Evolutionary conservation across 2,113 vertebrate genomes (phyloP).

Genomic region (Seriola quinqueradiata): DNA sequence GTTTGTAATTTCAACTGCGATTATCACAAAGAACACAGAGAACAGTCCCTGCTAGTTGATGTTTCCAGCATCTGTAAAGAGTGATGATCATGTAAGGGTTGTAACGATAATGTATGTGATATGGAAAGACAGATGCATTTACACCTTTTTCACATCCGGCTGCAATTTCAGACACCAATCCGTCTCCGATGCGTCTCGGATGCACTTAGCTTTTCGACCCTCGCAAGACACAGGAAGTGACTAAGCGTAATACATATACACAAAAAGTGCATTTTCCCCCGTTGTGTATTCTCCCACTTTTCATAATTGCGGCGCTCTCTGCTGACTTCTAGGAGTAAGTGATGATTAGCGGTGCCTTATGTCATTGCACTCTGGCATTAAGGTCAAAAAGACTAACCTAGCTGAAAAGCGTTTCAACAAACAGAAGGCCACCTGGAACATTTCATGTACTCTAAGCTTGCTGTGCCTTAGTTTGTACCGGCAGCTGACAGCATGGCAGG

Average conservation of each 20-base stretch:
- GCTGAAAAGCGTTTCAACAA: not conserved
- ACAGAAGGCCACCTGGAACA: slow-evolving; percentile 44
- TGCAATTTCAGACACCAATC: not conserved
- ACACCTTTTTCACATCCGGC: not conserved
- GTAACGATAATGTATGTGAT: not conserved
- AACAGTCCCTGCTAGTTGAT: too few relatives aligned
- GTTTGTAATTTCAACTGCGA: not conserved
- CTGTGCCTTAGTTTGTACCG: slow-evolving; percentile 27
- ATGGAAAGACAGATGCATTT: not conserved
- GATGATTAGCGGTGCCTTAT: not conserved
- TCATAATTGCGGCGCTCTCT: slow-evolving; percentile 27
- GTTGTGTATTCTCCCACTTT: not conserved
- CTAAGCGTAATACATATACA: not conserved
- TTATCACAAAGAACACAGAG: not conserved
- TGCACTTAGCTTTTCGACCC: not conserved
- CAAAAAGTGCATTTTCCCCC: not conserved
- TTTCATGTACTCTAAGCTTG: slow-evolving; percentile 28
- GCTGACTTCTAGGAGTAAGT: slow-evolving; percentile 24
- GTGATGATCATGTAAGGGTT: not conserved
- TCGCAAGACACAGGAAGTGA: slow-evolving; percentile 5
- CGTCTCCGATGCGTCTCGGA: not conserved
- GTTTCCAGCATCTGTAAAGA: not conserved
- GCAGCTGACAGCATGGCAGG: slow-evolving; percentile 40
- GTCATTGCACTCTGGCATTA: slow-evolving; percentile 25
- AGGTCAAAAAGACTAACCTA: slow-evolving; percentile 34